A percentile compares a stretch with the other conserved stretches of the same genome.
These are phyloP conservation scores for Drosophila nannoptera DNA, from an alignment of 1,140 invertebrate genomes.

Conservation along the genomic window DNA sequence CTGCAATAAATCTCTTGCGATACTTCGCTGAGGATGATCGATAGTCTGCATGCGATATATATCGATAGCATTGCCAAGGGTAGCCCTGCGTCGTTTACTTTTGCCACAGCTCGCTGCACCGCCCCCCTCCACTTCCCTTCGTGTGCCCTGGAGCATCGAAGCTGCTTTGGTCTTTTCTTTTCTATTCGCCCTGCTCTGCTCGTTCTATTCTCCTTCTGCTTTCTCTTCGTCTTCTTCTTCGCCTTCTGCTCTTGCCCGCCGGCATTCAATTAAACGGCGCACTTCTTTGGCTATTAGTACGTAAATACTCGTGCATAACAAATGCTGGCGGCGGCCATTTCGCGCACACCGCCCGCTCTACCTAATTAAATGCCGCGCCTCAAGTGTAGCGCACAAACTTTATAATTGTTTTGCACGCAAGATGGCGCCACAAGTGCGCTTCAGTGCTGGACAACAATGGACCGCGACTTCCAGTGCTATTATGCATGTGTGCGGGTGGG, in stretches of 20 bases:
- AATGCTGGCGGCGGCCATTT: slow-evolving; percentile 46
- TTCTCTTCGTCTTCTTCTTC: slow-evolving; percentile 8
- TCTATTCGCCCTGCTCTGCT: slow-evolving; percentile 7
- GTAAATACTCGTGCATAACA: slow-evolving; percentile 52
- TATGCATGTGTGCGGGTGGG: slow-evolving; percentile 6
- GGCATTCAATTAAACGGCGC: slow-evolving; percentile 73
- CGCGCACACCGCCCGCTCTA: slow-evolving; percentile 38
- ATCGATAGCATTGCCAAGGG: no score
- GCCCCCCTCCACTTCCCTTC: no score
- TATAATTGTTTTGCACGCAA: slow-evolving; percentile 69
- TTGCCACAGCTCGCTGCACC: no score
- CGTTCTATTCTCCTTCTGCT: background rate
- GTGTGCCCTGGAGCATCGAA: no score
- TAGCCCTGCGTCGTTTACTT: background rate
- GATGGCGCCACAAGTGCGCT: slow-evolving; percentile 50
- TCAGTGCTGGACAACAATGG: slow-evolving; percentile 31
- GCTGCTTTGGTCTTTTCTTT: no score
- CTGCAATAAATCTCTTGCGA: background rate
- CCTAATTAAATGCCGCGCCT: slow-evolving; percentile 66
- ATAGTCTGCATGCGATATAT: no score
- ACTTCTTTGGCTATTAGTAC: slow-evolving; percentile 65
- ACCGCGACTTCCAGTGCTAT: slow-evolving; percentile 6
- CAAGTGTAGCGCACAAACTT: slow-evolving; percentile 59
- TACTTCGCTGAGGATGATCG: no score
- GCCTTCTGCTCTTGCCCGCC: slow-evolving; percentile 27